Evolutionary conservation across 2,888 invertebrate genomes (phyloP).

Genomic region (Heteropelma amictum): DNA sequence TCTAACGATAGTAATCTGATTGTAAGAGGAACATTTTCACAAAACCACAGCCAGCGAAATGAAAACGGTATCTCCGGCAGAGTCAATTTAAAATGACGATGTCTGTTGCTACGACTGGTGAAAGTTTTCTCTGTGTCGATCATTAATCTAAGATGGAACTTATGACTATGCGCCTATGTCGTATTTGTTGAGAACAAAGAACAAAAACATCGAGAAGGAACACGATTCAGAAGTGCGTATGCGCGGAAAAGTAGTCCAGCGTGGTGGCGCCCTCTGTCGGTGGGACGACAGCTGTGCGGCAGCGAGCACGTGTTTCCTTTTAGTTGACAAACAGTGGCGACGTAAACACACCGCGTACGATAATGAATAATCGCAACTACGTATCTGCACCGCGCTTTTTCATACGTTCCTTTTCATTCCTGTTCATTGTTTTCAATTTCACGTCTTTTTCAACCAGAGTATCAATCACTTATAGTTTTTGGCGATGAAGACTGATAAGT

Average conservation of each 20-base stretch:
- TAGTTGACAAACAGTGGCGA: slow-evolving; percentile 38
- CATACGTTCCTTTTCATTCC: not conserved
- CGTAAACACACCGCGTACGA: slow-evolving; percentile 23
- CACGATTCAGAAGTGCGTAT: slow-evolving; percentile 15
- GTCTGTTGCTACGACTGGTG: slow-evolving; percentile 41
- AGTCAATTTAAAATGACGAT: not conserved
- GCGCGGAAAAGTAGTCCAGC: slow-evolving; percentile 28
- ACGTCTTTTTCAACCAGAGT: too few relatives aligned
- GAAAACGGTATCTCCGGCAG: not conserved
- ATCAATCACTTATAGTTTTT: too few relatives aligned
- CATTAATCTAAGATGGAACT: not conserved
- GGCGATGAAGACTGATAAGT: too few relatives aligned
- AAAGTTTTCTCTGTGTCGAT: slow-evolving; percentile 58
- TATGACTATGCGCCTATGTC: too few relatives aligned
- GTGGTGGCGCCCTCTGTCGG: slow-evolving; percentile 19
- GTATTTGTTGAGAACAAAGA: slow-evolving; percentile 29
- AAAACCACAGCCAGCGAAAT: too few relatives aligned
- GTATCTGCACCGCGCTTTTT: slow-evolving; percentile 10
- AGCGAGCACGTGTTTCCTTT: slow-evolving; percentile 43
- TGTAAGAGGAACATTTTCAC: too few relatives aligned
- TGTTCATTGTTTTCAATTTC: too few relatives aligned
- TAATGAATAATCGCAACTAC: slow-evolving; percentile 33
- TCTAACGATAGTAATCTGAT: too few relatives aligned
- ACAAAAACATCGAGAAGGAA: not conserved
- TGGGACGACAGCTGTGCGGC: too few relatives aligned